Evolutionary conservation across 2,113 vertebrate genomes (phyloP).

Genomic region (Tursiops truncatus): DNA sequence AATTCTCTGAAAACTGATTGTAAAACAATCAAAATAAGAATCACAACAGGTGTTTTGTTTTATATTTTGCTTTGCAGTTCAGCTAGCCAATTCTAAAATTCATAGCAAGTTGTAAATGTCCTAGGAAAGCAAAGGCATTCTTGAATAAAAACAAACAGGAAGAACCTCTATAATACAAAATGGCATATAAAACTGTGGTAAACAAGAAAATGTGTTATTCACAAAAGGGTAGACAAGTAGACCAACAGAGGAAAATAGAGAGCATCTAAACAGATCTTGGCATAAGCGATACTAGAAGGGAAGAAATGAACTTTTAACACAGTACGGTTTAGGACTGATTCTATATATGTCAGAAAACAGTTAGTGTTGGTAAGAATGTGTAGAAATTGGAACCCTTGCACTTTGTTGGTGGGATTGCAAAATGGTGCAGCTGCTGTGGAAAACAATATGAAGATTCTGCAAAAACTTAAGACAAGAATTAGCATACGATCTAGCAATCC

Average conservation of each 20-base stretch:
- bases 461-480: background rate
- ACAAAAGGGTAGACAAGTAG: background rate
- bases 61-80: background rate
- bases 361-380: background rate
- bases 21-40: background rate
- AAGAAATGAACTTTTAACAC: background rate
- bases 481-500: background rate
- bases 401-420: background rate
- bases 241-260: background rate
- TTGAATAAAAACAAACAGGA: background rate
- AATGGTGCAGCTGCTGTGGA: background rate
- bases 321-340: background rate
- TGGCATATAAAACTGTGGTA: background rate
- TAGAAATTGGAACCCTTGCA: background rate
- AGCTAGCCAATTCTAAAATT: constrained; percentile 3
- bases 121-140: background rate
- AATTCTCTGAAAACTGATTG: background rate
- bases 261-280: background rate
- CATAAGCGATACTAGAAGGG: background rate
- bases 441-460: background rate
- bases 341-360: background rate
- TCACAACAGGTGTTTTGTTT: background rate
- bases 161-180: background rate
- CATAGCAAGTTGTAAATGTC: background rate
- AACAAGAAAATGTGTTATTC: background rate